phyloP scores from a whole-genome alignment of 2,888 invertebrate species.

The Neocrepidodera transversa region DNA sequence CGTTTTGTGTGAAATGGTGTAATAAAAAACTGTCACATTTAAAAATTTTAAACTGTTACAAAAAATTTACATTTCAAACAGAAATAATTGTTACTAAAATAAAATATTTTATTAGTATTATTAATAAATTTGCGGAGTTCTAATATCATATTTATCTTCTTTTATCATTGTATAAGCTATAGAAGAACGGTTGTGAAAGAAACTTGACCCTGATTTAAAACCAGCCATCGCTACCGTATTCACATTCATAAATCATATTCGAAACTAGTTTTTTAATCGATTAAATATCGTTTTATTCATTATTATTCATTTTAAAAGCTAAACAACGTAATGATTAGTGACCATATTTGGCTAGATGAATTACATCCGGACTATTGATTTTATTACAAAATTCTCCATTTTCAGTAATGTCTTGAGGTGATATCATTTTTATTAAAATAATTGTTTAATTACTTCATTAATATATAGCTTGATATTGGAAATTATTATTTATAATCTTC shows the following conservation, averaged over 20 bases:
- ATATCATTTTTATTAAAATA: neutral
- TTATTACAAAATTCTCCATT: neutral
- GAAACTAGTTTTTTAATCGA: constrained; percentile 29
- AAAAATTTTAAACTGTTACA: too few species aligned
- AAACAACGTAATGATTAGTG: constrained; percentile 19
- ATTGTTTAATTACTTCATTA: too few species aligned
- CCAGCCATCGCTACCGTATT: constrained; percentile 19
- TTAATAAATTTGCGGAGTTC: too few species aligned
- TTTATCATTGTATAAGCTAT: neutral
- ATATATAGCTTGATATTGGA: too few species aligned
- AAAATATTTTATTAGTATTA: too few species aligned
- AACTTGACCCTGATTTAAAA: constrained; percentile 16
- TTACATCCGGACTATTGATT: constrained; percentile 4
- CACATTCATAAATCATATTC: constrained; percentile 27
- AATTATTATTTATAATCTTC: too few species aligned
- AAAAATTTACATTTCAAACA: too few species aligned
- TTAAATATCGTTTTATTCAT: constrained; percentile 23
- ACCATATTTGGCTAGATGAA: constrained; percentile 22
- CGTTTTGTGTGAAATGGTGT: too few species aligned
- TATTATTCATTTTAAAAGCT: constrained; percentile 28
- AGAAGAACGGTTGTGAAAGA: constrained; percentile 6
- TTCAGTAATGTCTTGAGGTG: neutral
- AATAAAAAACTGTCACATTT: too few species aligned
- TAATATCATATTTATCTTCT: too few species aligned
- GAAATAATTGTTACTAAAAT: too few species aligned